Evolutionary conservation across 2,113 vertebrate genomes (phyloP), one percentile per base, ranked within the genome.

Genomic region (Neogobius melanostomus): DNA sequence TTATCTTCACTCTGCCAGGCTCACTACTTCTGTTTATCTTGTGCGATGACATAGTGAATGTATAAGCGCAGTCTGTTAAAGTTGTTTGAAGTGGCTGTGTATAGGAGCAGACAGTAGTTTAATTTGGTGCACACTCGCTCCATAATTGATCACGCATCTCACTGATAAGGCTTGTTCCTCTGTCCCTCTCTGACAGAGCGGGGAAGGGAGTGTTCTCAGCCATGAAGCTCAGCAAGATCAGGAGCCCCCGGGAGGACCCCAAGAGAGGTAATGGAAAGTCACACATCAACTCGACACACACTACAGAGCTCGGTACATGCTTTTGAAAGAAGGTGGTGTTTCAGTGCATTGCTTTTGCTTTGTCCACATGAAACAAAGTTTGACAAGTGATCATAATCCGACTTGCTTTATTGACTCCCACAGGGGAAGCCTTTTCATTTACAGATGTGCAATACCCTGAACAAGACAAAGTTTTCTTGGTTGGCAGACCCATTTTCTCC

Each of bases 201-300:
- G 94, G 95, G 68, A 97, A 93, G 87, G 93, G 94, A 68, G 95
- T 97, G 50, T 96, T 97, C 81, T 94, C 95, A 75, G 94, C 93
- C 89, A 97, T 97, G 95, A 97, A 95, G 84, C 93, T 96, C 0
- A 93, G 95, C 63, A 97, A 96, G 91, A 87, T 88, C 0, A 95
- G 94, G 9, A 91, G 87, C 0, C 82, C 90, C 0, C 96, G 92
- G 84, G 95, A 97, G 0, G 93, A 96, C 67, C 91, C 92, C 72
- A 94, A 90, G 70, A 93, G 89, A 92, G 94, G 95, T 95, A 90
- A 2, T 81, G 51, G 11, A 36, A 57, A 7, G 51, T 53, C 51
- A 9, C 0, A 9, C 28, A 53, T 17, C n/a, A 21, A 17, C 17
- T 53, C 52, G 16, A 4, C 28, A 36, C 28, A 36, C 28, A 3